Evolutionary conservation across 2,888 invertebrate genomes (phyloP).

Genomic region (Agrenia bidenticulata): DNA sequence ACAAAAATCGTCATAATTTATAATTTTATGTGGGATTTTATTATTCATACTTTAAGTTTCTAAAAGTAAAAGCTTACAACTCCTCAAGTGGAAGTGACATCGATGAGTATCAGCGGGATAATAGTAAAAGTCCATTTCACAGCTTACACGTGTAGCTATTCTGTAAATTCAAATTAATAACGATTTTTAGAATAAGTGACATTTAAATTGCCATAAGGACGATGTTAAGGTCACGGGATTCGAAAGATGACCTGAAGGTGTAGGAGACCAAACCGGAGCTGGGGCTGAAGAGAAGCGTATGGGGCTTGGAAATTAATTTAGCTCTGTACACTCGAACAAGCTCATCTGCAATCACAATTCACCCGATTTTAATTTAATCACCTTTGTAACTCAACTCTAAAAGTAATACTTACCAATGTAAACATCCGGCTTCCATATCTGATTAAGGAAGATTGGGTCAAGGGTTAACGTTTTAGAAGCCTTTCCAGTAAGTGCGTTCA

Average conservation of each 20-base stretch:
- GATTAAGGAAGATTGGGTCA: conserved; percentile 38
- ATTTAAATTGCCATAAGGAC: conserved; percentile 6
- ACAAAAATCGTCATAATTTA: not conserved
- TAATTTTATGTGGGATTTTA: too few species aligned
- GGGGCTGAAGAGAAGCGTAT: conserved; percentile 36
- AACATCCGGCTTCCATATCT: conserved; percentile 46
- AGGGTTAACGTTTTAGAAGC: conserved; percentile 24
- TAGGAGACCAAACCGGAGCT: conserved; percentile 43
- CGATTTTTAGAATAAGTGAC: not conserved
- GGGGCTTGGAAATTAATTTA: conserved; percentile 35
- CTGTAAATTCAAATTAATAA: conserved; percentile 18
- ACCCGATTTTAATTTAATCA: not conserved
- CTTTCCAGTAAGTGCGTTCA: conserved; percentile 20
- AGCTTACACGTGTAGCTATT: conserved; percentile 27
- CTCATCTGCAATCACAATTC: conserved; percentile 27
- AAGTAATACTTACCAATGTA: conserved; percentile 39
- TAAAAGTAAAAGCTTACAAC: conserved; percentile 28
- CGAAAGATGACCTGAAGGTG: conserved; percentile 34
- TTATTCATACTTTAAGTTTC: not conserved
- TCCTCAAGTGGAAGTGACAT: conserved; percentile 42
- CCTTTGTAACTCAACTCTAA: too few species aligned
- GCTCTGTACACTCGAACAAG: conserved; percentile 36
- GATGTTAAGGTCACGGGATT: too few species aligned
- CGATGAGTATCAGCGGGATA: conserved; percentile 46
- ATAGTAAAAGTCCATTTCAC: conserved; percentile 38